Evolutionary conservation across 2,888 invertebrate species (phyloP), one percentile per base, ranked within the genome.

Genomic region (Cephus spinipes): DNA sequence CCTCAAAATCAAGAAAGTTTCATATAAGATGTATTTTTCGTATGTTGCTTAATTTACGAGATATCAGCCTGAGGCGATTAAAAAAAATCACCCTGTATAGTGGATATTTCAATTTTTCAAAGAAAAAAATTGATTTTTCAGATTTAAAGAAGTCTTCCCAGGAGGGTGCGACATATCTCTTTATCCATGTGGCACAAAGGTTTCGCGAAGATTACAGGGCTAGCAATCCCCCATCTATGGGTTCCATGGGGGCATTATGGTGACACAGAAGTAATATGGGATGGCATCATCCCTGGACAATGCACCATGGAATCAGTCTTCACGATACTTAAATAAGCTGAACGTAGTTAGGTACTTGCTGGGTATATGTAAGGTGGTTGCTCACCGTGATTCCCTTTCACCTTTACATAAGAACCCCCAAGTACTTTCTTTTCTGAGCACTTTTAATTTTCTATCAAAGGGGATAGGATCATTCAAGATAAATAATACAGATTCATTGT

Each of bases 171-270:
- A 76, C 74, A 68, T 68, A 84, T 89, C 85, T 89, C 86, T 90
- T 90, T 89, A 90, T 90, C 87, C 87, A 77, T 69, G 15, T 69
- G 80, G 82, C 86, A 90, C 90, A 91, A 91, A 90, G 87, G 87
- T 87, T 84, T 86, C 86, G 85, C 85, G 85, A 88, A 90, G 90
- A 90, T 91, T 91, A 91, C 90, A 86, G 86, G 84, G 83, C 84
- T 80, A 84, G 85, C 86, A 88, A 90, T 89, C 88, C 89, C 87
- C 87, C 84, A 85, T 87, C 82, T 88, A 88, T 88, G 85, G 87
- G 84, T 87, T 87, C 86, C 85, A 86, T 83, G 80, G 82, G 74
- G 81, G 87, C 85, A 89, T 88, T 89, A 87, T 87, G 83, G 85
- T 83, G 83, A 86, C 84, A 85, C 86, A 83, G 68, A 78, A 85